Conservation (phyloP, 1,140 invertebrate genomes). For the Brachionus asplanchnoidis region DNA sequence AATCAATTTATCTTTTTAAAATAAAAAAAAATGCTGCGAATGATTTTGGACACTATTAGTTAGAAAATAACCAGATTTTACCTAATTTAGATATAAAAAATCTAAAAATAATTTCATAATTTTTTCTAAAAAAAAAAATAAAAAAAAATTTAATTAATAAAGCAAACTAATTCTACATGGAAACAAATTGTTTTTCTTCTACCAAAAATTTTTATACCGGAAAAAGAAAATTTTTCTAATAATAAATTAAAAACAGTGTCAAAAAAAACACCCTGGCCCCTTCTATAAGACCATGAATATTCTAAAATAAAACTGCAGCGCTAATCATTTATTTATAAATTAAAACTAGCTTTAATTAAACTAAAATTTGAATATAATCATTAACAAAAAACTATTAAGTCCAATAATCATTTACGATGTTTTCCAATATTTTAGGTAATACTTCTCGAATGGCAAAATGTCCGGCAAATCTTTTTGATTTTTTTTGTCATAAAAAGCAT, state of each 20-base stretch:
- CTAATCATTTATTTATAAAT: background rate
- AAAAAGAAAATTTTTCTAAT: background rate
- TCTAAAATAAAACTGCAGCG: background rate
- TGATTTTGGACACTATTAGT: no score
- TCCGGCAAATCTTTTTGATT: background rate
- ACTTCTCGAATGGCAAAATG: slow-evolving; percentile 22
- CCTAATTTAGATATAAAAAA: no score
- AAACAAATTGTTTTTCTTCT: no score
- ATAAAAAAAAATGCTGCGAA: no score
- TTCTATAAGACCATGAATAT: background rate
- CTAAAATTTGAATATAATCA: background rate
- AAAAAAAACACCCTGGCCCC: background rate
- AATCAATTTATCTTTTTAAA: no score
- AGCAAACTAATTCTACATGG: no score
- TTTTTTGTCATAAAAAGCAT: background rate
- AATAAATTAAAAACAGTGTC: background rate
- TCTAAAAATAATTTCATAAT: no score
- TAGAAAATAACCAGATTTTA: no score
- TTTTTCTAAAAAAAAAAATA: no score
- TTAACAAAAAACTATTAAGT: background rate
- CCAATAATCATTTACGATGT: background rate
- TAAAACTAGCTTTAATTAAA: background rate
- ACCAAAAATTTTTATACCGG: no score
- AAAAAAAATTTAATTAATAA: no score
- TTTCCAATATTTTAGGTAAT: slow-evolving; percentile 17